A percentile compares a stretch with the other conserved stretches of the same genome.
These are phyloP conservation scores for Drosophila virilis DNA, from an alignment of 1,140 invertebrate genomes.

Conservation along the genomic window DNA sequence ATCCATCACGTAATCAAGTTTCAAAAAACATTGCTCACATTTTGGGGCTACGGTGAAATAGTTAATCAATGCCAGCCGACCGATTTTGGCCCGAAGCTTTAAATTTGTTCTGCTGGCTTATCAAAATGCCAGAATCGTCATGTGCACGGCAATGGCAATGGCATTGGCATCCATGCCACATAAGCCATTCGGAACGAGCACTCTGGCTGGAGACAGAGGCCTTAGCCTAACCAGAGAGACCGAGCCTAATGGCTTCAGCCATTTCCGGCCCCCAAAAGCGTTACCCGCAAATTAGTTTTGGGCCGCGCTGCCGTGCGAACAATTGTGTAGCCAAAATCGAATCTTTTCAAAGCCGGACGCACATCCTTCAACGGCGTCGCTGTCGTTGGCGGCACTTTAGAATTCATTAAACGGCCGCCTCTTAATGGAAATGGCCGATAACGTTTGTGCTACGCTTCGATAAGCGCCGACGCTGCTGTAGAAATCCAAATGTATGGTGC, in stretches of 20 bases:
- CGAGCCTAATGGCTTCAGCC: conserved; percentile 74
- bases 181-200: conserved; percentile 70
- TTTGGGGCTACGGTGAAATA: conserved; percentile 51
- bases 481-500: conserved; percentile 50
- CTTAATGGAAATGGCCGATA: conserved; percentile 83
- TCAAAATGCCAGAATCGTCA: conserved; percentile 76
- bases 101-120: conserved; percentile 77
- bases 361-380: conserved; percentile 57
- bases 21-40: conserved; percentile 49
- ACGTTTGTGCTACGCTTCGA: conserved; percentile 79
- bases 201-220: conserved; percentile 42
- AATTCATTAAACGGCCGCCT: conserved; percentile 81
- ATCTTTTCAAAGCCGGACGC: conserved; percentile 70
- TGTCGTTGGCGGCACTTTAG: conserved; percentile 68
- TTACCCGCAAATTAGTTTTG: conserved; percentile 80
- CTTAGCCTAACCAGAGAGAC: conserved; percentile 28
- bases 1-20: conserved; percentile 78
- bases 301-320: conserved; percentile 69
- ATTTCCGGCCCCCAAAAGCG: conserved; percentile 77
- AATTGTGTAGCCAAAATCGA: conserved; percentile 79
- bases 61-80: conserved; percentile 70
- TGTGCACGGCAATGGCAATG: conserved; percentile 46
- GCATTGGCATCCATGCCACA: conserved; percentile 38
- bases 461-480: conserved; percentile 58
- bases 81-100: conserved; percentile 36